A percentile compares a stretch with the other conserved stretches of the same genome.
phyloP scores from a whole-genome alignment of 2,888 invertebrate genomes.

The Nymphalis polychloros region DNA sequence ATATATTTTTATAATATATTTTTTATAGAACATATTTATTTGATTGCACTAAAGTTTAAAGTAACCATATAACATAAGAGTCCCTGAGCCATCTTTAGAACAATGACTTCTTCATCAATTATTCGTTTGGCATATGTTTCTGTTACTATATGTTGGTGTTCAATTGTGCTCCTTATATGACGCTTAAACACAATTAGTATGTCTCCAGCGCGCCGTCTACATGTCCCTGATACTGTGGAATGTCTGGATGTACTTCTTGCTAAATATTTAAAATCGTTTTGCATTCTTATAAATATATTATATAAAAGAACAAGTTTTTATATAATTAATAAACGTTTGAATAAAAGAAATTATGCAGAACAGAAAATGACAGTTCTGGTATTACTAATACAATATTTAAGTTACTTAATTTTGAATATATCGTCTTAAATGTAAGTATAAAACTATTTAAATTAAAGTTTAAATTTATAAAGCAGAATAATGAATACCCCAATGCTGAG shows the following conservation, averaged over 20 bases:
- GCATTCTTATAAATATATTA: neutral
- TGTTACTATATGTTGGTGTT: constrained; percentile 4
- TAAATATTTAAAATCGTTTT: constrained; percentile 2
- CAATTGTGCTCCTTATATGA: constrained; percentile 15
- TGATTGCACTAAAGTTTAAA: neutral
- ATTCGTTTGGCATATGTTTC: constrained; percentile 14
- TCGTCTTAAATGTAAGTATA: too few species aligned
- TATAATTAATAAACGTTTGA: neutral
- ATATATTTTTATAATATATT: too few species aligned
- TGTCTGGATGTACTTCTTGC: constrained; percentile 10
- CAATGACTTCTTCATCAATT: constrained; percentile 26
- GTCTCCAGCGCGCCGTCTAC: constrained; percentile 14
- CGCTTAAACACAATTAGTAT: constrained; percentile 23
- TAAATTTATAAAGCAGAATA: too few species aligned
- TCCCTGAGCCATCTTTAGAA: constrained; percentile 2
- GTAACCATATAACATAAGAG: neutral
- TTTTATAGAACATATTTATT: too few species aligned
- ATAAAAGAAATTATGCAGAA: too few species aligned
- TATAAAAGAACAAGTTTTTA: neutral
- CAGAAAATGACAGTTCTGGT: too few species aligned
- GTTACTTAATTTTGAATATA: too few species aligned
- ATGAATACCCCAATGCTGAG: too few species aligned
- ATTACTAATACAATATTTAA: too few species aligned
- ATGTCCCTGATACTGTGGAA: constrained; percentile 19
- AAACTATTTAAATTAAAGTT: too few species aligned